Conservation (phyloP, 1,140 invertebrate genomes). For the Lucilia cuprina region DNA sequence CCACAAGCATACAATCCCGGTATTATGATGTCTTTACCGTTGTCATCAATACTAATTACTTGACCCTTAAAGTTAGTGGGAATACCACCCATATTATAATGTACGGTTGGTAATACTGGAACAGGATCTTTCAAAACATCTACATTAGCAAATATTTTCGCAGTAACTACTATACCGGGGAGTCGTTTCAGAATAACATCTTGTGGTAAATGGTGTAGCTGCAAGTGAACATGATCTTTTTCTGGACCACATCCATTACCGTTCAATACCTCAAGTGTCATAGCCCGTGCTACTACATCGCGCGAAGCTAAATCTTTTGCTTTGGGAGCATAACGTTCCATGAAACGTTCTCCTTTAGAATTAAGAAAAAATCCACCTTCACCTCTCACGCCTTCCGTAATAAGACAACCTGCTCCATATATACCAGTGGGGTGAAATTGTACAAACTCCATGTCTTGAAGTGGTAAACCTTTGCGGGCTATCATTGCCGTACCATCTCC, state of each 20-base stretch:
- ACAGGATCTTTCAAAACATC: slow-evolving; percentile 97
- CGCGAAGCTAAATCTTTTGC: slow-evolving; percentile 98
- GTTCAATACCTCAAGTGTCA: slow-evolving; percentile 97
- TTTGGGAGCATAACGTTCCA: slow-evolving; percentile 97
- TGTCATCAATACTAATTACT: slow-evolving; percentile 66
- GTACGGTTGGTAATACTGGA: slow-evolving; percentile 95
- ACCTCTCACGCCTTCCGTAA: slow-evolving; percentile 94
- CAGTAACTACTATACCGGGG: slow-evolving; percentile 88
- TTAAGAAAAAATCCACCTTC: slow-evolving; percentile 97
- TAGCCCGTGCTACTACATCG: slow-evolving; percentile 96
- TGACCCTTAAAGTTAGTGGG: slow-evolving; percentile 96
- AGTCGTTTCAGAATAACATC: slow-evolving; percentile 84
- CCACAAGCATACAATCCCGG: slow-evolving; percentile 76
- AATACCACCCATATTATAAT: slow-evolving; percentile 98
- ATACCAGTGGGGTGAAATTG: slow-evolving; percentile 99
- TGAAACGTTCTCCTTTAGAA: slow-evolving; percentile 94
- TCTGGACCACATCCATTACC: slow-evolving; percentile 91
- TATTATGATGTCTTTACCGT: slow-evolving; percentile 74
- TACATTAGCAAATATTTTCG: slow-evolving; percentile 97
- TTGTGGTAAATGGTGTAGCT: slow-evolving; percentile 93
- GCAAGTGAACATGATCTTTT: slow-evolving; percentile 96
- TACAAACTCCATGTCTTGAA: slow-evolving; percentile 96
- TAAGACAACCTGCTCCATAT: slow-evolving; percentile 96
- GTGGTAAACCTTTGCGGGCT: slow-evolving; percentile 85
- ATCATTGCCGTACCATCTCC: slow-evolving; percentile 98